Percentiles rank a stretch among this genome's conserved stretches.
Evolutionary conservation across 2,113 vertebrate species (phyloP).

Genomic region (Xenopus borealis): DNA sequence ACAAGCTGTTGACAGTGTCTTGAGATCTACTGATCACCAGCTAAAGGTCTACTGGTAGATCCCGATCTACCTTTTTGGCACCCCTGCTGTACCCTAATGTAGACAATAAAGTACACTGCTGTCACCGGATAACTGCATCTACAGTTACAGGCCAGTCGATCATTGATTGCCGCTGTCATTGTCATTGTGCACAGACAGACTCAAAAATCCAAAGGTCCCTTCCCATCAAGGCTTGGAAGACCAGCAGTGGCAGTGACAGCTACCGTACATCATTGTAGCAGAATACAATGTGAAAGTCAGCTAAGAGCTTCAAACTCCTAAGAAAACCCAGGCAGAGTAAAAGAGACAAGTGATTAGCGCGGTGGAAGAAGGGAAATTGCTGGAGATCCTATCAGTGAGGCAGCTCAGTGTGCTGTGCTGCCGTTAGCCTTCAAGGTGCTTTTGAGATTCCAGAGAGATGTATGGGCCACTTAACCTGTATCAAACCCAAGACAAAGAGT

Average conservation of each 20-base stretch:
- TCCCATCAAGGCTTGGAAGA: slow-evolving; percentile 2
- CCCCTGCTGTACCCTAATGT: neutral
- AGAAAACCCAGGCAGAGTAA: slow-evolving; percentile 36
- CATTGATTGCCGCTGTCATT: neutral
- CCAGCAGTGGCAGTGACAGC: slow-evolving; percentile 28
- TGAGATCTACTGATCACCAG: too few species aligned
- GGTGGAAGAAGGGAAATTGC: slow-evolving; percentile 45
- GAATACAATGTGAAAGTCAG: slow-evolving; percentile 39
- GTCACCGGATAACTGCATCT: neutral
- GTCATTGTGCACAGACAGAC: slow-evolving; percentile 5
- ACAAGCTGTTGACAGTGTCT: too few species aligned
- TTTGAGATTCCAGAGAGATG: slow-evolving; percentile 67
- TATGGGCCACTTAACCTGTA: slow-evolving; percentile 73
- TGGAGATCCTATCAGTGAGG: slow-evolving; percentile 45
- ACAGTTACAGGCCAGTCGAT: neutral
- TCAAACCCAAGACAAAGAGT: slow-evolving; percentile 79
- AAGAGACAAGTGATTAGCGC: slow-evolving; percentile 45
- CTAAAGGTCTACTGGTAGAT: too few species aligned
- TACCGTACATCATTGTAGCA: slow-evolving; percentile 34
- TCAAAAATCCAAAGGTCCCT: slow-evolving; percentile 5
- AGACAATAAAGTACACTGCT: neutral
- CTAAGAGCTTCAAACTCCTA: slow-evolving; percentile 34
- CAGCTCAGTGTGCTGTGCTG: slow-evolving; percentile 33
- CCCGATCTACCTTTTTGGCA: too few species aligned
- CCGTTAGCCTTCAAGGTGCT: slow-evolving; percentile 60